These are phyloP conservation scores for Typhlichthys eigenmanni DNA, from an alignment of 2,797 vertebrate genomes.

Conservation along the genomic window DNA sequence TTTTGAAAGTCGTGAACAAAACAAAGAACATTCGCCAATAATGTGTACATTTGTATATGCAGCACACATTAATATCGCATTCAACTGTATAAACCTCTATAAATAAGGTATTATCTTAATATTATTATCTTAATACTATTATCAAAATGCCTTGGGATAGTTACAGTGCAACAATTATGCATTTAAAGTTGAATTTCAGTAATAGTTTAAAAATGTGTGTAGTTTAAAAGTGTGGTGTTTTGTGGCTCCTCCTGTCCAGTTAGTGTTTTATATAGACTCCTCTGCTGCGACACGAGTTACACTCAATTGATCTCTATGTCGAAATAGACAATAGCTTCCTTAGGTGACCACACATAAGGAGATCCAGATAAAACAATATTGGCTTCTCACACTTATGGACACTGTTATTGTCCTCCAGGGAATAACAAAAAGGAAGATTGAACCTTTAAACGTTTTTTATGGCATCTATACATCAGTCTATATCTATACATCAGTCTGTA, in stretches of 20 bases:
- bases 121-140: too few relatives aligned
- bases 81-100: too few relatives aligned
- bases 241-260: constrained; percentile 15
- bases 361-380: constrained; percentile 53
- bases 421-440: constrained; percentile 29
- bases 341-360: constrained; percentile 46
- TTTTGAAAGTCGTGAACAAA: too few relatives aligned
- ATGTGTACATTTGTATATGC: too few relatives aligned
- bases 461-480: constrained; percentile 50
- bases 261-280: constrained; percentile 35
- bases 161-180: too few relatives aligned
- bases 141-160: too few relatives aligned
- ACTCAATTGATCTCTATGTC: constrained; percentile 40
- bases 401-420: constrained; percentile 45
- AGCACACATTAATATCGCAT: too few relatives aligned
- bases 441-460: constrained; percentile 27
- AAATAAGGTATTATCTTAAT: too few relatives aligned
- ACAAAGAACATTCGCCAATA: too few relatives aligned
- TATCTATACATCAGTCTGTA: constrained; percentile 52
- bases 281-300: constrained; percentile 46
- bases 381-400: constrained; percentile 35
- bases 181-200: too few relatives aligned
- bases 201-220: too few relatives aligned
- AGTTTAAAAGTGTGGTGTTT: too few relatives aligned
- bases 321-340: constrained; percentile 55